A percentile compares a stretch with the other conserved stretches of the same genome.
Evolutionary conservation across 2,888 invertebrate genomes (phyloP).

Genomic region (Nymphalis c-album): DNA sequence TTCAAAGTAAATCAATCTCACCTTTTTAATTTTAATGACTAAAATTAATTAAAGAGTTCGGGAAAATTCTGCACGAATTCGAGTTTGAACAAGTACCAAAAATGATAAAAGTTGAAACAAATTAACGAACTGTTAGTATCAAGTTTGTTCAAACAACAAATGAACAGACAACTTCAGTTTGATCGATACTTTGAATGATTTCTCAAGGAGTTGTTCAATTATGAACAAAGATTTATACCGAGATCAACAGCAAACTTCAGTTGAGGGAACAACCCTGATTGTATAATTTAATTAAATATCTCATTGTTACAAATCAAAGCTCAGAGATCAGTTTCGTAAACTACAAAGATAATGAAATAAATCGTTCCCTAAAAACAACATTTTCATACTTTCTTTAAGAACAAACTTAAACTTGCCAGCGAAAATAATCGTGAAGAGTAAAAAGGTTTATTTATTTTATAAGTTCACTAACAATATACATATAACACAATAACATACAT

Average conservation of each 20-base stretch:
- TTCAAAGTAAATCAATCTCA: too few species aligned
- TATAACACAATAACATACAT: too few species aligned
- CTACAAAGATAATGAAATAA: background rate
- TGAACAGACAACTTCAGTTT: background rate
- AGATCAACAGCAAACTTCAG: constrained; percentile 12
- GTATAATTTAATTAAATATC: constrained; percentile 18
- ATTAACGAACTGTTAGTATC: constrained; percentile 1
- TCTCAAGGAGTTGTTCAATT: constrained; percentile 15
- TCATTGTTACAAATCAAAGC: background rate
- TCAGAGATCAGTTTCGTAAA: background rate
- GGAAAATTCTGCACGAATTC: too few species aligned
- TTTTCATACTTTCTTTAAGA: too few species aligned
- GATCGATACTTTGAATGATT: constrained; percentile 18
- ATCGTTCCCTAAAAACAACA: background rate
- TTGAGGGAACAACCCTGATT: constrained; percentile 9
- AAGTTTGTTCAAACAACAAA: background rate
- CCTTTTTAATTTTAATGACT: too few species aligned
- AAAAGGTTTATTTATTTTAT: too few species aligned
- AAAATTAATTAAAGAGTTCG: too few species aligned
- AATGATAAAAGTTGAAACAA: background rate
- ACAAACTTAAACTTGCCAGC: too few species aligned
- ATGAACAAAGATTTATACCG: background rate
- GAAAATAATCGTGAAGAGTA: too few species aligned
- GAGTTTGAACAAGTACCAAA: too few species aligned
- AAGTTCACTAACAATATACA: too few species aligned